Evolutionary conservation across 1,140 invertebrate species (phyloP), one percentile per base, ranked within the genome.

Genomic region (Drosophila suzukii): DNA sequence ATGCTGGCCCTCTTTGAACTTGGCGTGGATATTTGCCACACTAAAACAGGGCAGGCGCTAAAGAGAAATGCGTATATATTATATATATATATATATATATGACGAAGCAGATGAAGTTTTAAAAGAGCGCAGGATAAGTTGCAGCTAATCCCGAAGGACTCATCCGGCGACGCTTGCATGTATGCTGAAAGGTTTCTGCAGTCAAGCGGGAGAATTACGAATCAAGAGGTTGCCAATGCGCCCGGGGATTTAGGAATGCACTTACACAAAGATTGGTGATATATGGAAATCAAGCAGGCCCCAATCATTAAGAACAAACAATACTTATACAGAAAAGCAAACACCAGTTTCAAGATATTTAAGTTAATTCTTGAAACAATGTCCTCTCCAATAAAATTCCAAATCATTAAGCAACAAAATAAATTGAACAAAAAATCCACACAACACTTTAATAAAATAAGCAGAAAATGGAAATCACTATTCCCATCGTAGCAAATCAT

Each of bases 21-120:
- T 92, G 53, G 74, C 76, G 15, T 91, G 76, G 4, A 91, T 60
- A 17, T 75, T 89, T 32, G 83, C 65, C 2, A 86, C 60, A 30
- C 75, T 91, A n/a, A 92, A 92, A 47, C 91, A 92, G 20, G 91
- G 86, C 12, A 91, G 17, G 0, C 84, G 83, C 86, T 91, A 46
- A 7, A 47, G 6, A 8, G 27, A 39, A 27, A 47, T 30, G 7
- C 13, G 30, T 34, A 15, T 13, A 17, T 5, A 20, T 13, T 24
- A 43, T 17, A 15, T 34, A 46, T 34, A 20, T 24, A 43, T 17
- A 15, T 34, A 46, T 54, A 17, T 51, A 10, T 10, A 8, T 30
- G n/a, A 11, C 38, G 32, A 36, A 50, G 34, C n/a, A 49, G 24
- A 27, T 34, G 53, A 10, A 51, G 7, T 15, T 15, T 12, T 32